phyloP scores from a whole-genome alignment of 2,797 vertebrate species.

The Phyllotis vaccarum region DNA sequence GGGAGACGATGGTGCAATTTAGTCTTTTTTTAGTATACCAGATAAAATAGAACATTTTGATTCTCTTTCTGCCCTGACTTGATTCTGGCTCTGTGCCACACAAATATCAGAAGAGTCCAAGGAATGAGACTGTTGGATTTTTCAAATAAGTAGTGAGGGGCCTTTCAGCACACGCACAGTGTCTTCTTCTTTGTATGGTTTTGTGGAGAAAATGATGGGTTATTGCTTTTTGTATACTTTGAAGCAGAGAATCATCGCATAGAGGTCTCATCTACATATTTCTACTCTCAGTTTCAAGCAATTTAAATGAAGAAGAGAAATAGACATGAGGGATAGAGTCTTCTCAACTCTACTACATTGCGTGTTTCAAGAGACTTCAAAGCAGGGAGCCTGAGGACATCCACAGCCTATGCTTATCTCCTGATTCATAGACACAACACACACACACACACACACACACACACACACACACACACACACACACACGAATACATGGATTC shows the following conservation, averaged over 20 bases:
- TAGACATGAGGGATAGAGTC: not conserved
- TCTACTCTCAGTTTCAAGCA: not conserved
- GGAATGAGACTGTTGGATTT: slow-evolving; percentile 46
- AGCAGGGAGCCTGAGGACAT: not conserved
- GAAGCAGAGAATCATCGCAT: not conserved
- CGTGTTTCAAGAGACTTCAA: not conserved
- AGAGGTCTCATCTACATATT: not conserved
- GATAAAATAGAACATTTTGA: slow-evolving; percentile 29
- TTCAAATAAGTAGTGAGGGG: not conserved
- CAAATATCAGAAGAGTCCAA: slow-evolving; percentile 12
- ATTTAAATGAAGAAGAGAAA: slow-evolving; percentile 10
- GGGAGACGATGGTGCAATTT: not conserved
- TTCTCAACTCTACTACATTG: not conserved
- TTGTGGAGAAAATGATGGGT: not conserved
- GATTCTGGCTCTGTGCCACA: slow-evolving; percentile 42
- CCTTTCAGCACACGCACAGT: not conserved
- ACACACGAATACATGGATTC: no score
- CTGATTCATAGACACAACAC: slow-evolving; percentile 70
- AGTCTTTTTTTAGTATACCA: slow-evolving; percentile 51
- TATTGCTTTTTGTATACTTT: slow-evolving; percentile 13
- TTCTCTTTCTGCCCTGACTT: slow-evolving; percentile 59
- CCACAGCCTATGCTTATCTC: slow-evolving; percentile 55
- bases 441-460: no score
- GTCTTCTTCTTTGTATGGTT: not conserved
- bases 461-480: not conserved